A percentile compares a stretch with the other conserved stretches of the same genome.
Conservation (phyloP, 2,888 invertebrate genomes). For the Magallana nippona region DNA sequence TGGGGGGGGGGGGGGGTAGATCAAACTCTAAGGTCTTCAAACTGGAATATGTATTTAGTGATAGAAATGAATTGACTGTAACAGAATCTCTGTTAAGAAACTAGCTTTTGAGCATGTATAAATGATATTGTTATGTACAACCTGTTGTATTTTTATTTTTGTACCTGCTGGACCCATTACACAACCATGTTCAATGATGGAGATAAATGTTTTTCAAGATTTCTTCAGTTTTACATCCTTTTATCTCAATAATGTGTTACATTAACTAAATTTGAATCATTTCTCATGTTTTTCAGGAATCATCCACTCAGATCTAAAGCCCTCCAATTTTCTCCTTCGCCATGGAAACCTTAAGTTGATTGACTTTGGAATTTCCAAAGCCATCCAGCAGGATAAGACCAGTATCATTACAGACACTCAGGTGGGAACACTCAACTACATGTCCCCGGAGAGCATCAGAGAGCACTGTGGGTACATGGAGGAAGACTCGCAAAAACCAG, state of each 20-base stretch:
- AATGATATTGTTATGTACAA: too few relatives aligned
- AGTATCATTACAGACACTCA: constrained; percentile 89
- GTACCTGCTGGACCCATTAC: too few relatives aligned
- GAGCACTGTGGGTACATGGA: constrained; percentile 63
- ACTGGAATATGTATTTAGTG: too few relatives aligned
- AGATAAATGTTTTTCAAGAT: too few relatives aligned
- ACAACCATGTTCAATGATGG: too few relatives aligned
- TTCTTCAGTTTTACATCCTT: too few relatives aligned
- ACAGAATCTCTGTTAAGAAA: too few relatives aligned
- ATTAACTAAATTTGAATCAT: too few relatives aligned
- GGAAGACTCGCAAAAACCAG: constrained; percentile 62
- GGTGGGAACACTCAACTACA: constrained; percentile 94
- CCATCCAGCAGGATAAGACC: constrained; percentile 92
- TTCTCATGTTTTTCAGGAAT: constrained; percentile 84
- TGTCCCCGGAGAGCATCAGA: constrained; percentile 91
- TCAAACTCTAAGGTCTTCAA: not conserved
- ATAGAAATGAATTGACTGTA: too few relatives aligned
- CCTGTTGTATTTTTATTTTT: too few relatives aligned
- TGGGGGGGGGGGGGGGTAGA: not conserved
- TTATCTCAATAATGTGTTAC: too few relatives aligned
- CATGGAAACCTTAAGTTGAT: constrained; percentile 93
- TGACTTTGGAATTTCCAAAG: constrained; percentile 96
- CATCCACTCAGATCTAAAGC: constrained; percentile 97
- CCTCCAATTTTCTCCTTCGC: constrained; percentile 95
- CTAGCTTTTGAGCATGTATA: too few relatives aligned